A percentile compares a stretch with the other conserved stretches of the same genome.
These are phyloP conservation scores for Rhingia campestris DNA, from an alignment of 2,888 invertebrate genomes.

Conservation along the genomic window DNA sequence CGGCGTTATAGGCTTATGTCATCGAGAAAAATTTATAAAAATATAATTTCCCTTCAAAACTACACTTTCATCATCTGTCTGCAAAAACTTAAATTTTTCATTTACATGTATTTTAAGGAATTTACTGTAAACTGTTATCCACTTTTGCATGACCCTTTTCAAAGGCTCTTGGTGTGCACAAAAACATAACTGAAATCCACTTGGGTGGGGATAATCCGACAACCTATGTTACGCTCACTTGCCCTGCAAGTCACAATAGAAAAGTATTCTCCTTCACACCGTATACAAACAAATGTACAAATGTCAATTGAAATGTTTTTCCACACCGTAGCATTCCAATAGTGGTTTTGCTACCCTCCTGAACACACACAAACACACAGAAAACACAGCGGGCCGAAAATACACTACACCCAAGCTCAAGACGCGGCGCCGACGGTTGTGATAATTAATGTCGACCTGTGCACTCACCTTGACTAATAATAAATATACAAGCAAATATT, in stretches of 20 bases:
- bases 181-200: constrained; percentile 16
- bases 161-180: constrained; percentile 16
- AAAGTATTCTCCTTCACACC: constrained; percentile 6
- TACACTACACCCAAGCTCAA: constrained; percentile 15
- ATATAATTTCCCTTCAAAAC: background rate
- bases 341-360: background rate
- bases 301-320: constrained; percentile 41
- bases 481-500: constrained; percentile 33
- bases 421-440: constrained; percentile 25
- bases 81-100: background rate
- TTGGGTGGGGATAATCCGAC: constrained; percentile 14
- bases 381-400: constrained; percentile 9
- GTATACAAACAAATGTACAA: constrained; percentile 3
- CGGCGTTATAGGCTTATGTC: too few species aligned
- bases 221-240: constrained; percentile 6
- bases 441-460: constrained; percentile 64
- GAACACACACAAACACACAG: background rate
- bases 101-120: background rate
- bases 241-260: background rate
- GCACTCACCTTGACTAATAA: constrained; percentile 57
- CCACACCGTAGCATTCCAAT: constrained; percentile 22
- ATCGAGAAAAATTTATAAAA: too few species aligned
- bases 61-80: background rate
- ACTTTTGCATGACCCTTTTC: constrained; percentile 16
- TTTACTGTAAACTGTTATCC: background rate